Evolutionary conservation across 2,888 invertebrate genomes (phyloP).

Genomic region (Stenurella melanura): DNA sequence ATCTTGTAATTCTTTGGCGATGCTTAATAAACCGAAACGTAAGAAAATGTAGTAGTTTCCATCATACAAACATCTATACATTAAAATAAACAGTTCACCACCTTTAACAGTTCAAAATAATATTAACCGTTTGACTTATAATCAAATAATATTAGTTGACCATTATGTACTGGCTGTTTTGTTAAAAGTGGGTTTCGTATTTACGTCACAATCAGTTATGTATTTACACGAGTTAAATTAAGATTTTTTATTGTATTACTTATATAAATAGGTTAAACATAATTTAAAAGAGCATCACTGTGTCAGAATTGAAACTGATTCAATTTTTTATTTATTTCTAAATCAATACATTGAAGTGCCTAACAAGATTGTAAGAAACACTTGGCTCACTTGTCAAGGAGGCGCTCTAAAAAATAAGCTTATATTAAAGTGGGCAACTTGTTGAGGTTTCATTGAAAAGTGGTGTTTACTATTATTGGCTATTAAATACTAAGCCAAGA

Average conservation of each 20-base stretch:
- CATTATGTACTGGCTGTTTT: too few relatives aligned
- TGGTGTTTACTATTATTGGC: slow-evolving; percentile 54
- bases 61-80: too few relatives aligned
- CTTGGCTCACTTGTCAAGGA: neutral
- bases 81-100: too few relatives aligned
- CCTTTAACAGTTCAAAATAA: too few relatives aligned
- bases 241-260: neutral
- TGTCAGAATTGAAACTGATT: neutral
- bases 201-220: neutral
- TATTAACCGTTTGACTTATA: too few relatives aligned
- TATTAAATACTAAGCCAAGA: slow-evolving; percentile 54
- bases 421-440: neutral
- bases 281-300: neutral
- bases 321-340: neutral
- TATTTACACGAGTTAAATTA: neutral
- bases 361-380: neutral
- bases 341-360: neutral
- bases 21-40: too few relatives aligned
- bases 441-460: slow-evolving; percentile 42
- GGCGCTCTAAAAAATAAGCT: neutral
- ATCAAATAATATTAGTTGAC: too few relatives aligned
- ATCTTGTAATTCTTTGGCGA: too few relatives aligned
- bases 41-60: too few relatives aligned
- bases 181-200: neutral
- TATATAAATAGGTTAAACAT: neutral